These are phyloP conservation scores for Brachypodius melanocephalos DNA, from an alignment of 2,113 vertebrate genomes.

Conservation along the genomic window DNA sequence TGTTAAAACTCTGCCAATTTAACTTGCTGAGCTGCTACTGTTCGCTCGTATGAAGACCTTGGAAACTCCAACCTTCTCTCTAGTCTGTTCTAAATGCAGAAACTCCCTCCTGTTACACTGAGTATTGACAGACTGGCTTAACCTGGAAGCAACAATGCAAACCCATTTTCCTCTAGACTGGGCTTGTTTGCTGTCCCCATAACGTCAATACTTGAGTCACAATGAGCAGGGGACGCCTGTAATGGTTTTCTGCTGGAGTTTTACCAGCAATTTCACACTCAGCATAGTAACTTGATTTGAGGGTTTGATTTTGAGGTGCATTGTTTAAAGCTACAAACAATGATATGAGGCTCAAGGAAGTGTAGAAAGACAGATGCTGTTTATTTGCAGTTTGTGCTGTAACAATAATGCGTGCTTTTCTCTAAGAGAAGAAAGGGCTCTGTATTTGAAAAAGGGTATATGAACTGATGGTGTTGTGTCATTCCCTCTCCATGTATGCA, in stretches of 20 bases:
- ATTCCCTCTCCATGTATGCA: accelerated
- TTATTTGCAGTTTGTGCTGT: background rate
- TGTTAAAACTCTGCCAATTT: background rate
- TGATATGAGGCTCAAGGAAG: background rate
- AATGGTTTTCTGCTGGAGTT: background rate
- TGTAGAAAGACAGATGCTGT: background rate
- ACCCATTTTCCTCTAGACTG: background rate
- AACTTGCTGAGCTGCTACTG: background rate
- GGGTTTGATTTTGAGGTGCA: background rate
- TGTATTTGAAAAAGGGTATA: background rate
- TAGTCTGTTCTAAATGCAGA: background rate
- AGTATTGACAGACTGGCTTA: background rate
- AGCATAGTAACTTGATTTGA: background rate
- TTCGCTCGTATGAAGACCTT: background rate
- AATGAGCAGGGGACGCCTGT: background rate
- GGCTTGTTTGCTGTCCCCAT: background rate
- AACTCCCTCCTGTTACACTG: background rate
- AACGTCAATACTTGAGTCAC: background rate
- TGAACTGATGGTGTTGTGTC: background rate
- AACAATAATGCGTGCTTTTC: background rate
- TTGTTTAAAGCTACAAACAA: background rate
- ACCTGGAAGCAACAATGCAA: background rate
- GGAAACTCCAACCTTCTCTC: background rate
- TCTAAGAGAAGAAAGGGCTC: background rate
- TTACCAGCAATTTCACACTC: background rate